Evolutionary conservation across 2,113 vertebrate genomes (phyloP), one percentile per base, ranked within the genome.

Genomic region (Antennarius striatus): DNA sequence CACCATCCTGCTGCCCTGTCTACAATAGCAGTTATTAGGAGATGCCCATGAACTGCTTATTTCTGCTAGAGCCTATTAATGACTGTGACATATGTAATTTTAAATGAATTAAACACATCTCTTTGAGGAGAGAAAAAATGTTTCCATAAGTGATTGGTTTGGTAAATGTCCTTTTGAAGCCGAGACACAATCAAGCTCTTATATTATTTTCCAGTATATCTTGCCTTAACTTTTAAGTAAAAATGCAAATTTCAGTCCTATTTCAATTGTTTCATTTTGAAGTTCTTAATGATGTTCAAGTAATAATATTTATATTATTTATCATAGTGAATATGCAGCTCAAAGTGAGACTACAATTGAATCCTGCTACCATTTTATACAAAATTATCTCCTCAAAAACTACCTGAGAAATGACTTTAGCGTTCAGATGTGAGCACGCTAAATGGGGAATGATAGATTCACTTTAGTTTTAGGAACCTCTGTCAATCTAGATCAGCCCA

Each of bases 1-100:
- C 43, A 4, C 54, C 56, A 52, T 29, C 40, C 48, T 5, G 13
- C 58, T 48, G 30, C 39, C 62, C 67, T 32, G 63, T 71, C 71
- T 60, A 32, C 59, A 45, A 55, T 47, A 54, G 48, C 60, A 68
- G 56, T 60, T 60, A 36, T 69, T 50, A 53, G 46, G 11, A 68
- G 42, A 59, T 71, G 71, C 54, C 58, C 71, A 70, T 77, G 70
- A 61, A 56, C 49, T 56, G 47, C 32, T 42, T 47, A 56, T 61
- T 16, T 63, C 15, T 58, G 42, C 39, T 45, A 15, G 3, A 13
- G 40, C 29, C 39, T 53, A 22, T 70, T 64, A 60, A 57, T 3
- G 42, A 14, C 13, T 3, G 14, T 60, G 42, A 10, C 17, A 30
- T 30, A n/a, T 51, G 32, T 50, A 47, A 52, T 71, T 80, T 53